phyloP scores from a whole-genome alignment of 2,888 invertebrate genomes.

The Gryllus longicercus region DNA sequence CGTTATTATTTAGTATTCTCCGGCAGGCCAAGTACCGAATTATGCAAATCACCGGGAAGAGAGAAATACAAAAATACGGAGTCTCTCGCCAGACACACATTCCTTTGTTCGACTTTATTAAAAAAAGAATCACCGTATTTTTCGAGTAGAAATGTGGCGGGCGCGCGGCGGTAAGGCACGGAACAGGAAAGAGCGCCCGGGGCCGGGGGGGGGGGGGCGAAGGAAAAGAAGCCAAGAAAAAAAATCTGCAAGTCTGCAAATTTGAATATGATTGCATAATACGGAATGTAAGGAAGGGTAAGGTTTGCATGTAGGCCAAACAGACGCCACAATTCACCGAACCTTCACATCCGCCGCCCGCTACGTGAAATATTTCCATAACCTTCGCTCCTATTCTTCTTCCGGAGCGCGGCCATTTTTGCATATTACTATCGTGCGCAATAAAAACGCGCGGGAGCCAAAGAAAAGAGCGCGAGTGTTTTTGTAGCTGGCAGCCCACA shows the following conservation, averaged over 20 bases:
- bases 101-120: conserved; percentile 40
- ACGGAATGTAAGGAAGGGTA: conserved; percentile 17
- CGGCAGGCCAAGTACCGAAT: conserved; percentile 50
- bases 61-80: conserved; percentile 51
- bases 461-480: conserved; percentile 5
- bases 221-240: not conserved
- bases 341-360: conserved; percentile 29
- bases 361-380: conserved; percentile 17
- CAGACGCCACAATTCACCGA: conserved; percentile 31
- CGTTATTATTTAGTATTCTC: conserved; percentile 30
- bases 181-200: not conserved
- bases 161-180: conserved; percentile 23
- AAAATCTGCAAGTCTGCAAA: conserved; percentile 31
- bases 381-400: conserved; percentile 1
- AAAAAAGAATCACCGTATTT: conserved; percentile 31
- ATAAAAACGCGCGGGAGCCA: not conserved
- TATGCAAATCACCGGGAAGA: conserved; percentile 51
- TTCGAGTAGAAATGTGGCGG: conserved; percentile 22
- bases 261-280: conserved; percentile 36
- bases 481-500: conserved; percentile 8
- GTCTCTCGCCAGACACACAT: conserved; percentile 49
- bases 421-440: conserved; percentile 2
- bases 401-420: not conserved
- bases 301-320: conserved; percentile 20
- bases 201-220: not conserved